Evolutionary conservation across 37 sponge, comb jelly and placozoan genomes (phyloP), one percentile per base, ranked within the genome.

Genomic region (Geodia barretti): DNA sequence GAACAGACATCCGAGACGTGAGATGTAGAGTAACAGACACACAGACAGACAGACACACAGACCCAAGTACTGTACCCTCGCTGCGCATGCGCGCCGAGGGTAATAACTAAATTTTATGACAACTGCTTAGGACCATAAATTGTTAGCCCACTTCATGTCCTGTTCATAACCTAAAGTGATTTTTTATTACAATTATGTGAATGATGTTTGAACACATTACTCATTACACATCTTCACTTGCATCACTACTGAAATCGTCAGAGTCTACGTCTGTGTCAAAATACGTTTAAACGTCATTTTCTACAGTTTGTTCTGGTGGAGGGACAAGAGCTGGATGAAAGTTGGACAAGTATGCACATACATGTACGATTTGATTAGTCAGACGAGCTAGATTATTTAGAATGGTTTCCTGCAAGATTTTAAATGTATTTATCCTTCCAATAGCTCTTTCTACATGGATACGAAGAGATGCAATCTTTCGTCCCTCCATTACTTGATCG

Each of bases 371-470:
- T 72, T 90, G 91, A 47, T 82, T 91, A 47, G 83, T 42, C 21
- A 86, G 14, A 69, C 76, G 72, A 39, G 79, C 69, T 75, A 91
- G 67, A 11, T 66, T 66, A 5, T 83, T 47, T 24, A 78, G 92
- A 26, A 90, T 68, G 28, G 73, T 79, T 41, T 47, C 72, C 39
- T 79, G 68, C 3, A 90, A 64, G 39, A 85, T 90, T 4, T 25
- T 39, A 42, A 80, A 90, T 31, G 35, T 32, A 72, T 87, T 87
- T 7, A 81, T 69, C 68, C 81, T 79, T 9, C 85, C 81, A n/a
- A 89, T 89, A 21, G 75, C 78, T 39, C 91, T 33, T 65, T 90
- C 91, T 34, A 90, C 91, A 66, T 90, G 87, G 19, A 90, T 90
- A 20, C 82, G 86, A 24, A 85, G 74, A 28, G 81, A 80, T 0